Evolutionary conservation across 2,797 vertebrate species (phyloP), one percentile per base, ranked within the genome.

Genomic region (Botia almorhae): DNA sequence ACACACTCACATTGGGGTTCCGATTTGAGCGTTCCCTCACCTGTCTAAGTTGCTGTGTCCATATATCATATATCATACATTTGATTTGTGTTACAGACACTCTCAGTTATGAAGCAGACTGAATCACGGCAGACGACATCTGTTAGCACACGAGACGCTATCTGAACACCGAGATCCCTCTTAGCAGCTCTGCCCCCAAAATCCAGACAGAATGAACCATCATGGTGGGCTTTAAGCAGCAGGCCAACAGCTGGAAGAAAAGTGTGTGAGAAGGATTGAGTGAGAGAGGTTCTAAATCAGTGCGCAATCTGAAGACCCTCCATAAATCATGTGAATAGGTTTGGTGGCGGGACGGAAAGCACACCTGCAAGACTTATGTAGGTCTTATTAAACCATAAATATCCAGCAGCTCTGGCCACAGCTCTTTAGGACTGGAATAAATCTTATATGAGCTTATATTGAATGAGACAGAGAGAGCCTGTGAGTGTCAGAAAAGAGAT

Each of bases 341-440:
- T 91, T 81, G 89, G 91, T 90, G 90, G 90, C 86, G 89, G 92
- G 90, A 91, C 86, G 90, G 93, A 93, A 94, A 94, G 91, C 93
- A 94, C 94, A 95, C 94, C 94, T 95, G 94, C 93, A 94, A 94
- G 94, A 95, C 93, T 94, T 95, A 95, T 94, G 94, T 94, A 94
- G 94, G 93, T 94, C 94, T 94, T 95, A 95, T 94, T 95, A 94
- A 94, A 93, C 90, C 93, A 94, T 94, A 95, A 94, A 94, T 94
- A 94, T 92, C 92, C 90, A 93, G 88, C 91, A 90, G 88, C 79
- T 90, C 85, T 91, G 85, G 87, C 92, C 87, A 86, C 89, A 87
- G 91, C 90, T 86, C 92, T 87, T 90, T 92, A 88, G 80, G 87
- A 86, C 82, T 88, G 86, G 85, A 91, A 94, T 94, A 94, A 94